Evolutionary conservation across 2,797 vertebrate genomes (phyloP).

Genomic region (Gymnothorax reevesii): DNA sequence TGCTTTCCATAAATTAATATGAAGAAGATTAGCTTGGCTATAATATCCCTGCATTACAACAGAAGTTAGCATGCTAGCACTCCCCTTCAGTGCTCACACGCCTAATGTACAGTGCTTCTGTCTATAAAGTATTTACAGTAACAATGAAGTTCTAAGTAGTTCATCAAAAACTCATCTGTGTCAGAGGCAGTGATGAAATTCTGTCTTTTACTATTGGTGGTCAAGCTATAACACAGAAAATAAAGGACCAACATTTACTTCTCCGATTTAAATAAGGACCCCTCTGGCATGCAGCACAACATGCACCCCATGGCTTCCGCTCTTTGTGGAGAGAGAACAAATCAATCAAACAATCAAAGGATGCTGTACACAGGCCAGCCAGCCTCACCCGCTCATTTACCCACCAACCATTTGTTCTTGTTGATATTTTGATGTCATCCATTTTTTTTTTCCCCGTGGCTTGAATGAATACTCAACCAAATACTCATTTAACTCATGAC

Average conservation of each 20-base stretch:
- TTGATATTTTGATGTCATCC: neutral
- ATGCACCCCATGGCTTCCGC: neutral
- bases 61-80: neutral
- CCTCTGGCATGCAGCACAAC: neutral
- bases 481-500: neutral
- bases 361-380: neutral
- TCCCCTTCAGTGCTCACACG: neutral
- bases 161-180: neutral
- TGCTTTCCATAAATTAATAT: neutral
- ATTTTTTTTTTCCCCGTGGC: neutral
- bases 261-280: conserved; percentile 17
- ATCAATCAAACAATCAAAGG: neutral
- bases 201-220: neutral
- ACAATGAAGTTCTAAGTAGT: neutral
- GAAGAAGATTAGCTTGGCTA: neutral
- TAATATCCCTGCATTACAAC: neutral
- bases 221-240: neutral
- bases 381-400: neutral
- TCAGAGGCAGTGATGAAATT: neutral
- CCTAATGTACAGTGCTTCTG: neutral
- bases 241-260: neutral
- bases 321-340: neutral
- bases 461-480: neutral
- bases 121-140: neutral
- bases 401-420: neutral